These are phyloP conservation scores for Odocoileus virginianus DNA, from an alignment of 2,113 vertebrate species.

Conservation along the genomic window DNA sequence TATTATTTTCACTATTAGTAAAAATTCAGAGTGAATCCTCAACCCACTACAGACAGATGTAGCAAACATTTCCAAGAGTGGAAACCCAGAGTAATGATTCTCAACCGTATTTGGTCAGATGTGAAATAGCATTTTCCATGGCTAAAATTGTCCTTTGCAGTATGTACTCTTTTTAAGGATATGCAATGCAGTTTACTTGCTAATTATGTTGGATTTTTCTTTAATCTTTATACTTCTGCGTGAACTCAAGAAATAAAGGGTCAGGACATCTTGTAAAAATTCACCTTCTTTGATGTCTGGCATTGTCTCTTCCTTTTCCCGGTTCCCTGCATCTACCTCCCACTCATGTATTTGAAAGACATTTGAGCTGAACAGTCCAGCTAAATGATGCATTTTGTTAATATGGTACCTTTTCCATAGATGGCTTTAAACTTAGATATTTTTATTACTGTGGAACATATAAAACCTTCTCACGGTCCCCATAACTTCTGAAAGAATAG, in stretches of 20 bases:
- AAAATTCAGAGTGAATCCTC: background rate
- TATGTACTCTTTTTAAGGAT: slow-evolving; percentile 6
- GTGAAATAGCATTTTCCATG: background rate
- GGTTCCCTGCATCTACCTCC: background rate
- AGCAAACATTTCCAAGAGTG: background rate
- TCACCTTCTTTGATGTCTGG: background rate
- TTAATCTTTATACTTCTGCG: background rate
- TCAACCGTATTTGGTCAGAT: slow-evolving; percentile 39
- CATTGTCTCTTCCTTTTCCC: background rate
- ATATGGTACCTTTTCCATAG: background rate
- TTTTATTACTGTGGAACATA: background rate
- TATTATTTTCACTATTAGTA: background rate
- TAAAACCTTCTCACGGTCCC: background rate
- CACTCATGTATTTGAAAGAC: background rate
- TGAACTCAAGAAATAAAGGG: background rate
- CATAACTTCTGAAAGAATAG: background rate
- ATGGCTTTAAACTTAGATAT: background rate
- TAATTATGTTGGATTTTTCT: slow-evolving; percentile 1
- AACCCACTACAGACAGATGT: background rate
- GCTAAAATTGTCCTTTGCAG: background rate
- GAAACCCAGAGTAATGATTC: background rate
- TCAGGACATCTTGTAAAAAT: background rate
- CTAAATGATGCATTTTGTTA: background rate
- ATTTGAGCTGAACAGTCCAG: background rate
- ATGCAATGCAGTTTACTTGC: background rate